phyloP scores from a whole-genome alignment of 2,113 vertebrate genomes.

The Neofelis nebulosa region DNA sequence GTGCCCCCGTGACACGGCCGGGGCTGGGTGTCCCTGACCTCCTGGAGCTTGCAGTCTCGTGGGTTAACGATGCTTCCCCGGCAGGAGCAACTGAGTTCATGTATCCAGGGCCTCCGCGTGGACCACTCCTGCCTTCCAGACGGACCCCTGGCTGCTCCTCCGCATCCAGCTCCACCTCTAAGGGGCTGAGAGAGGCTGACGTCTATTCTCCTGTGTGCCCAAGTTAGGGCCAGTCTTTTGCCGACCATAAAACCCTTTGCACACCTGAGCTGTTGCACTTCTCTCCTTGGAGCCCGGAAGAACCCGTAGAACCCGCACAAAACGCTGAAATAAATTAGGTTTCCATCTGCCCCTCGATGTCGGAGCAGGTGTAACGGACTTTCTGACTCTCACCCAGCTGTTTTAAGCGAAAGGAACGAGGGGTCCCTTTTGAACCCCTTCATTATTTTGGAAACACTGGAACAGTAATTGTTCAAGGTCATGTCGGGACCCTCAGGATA shows the following conservation, averaged over 20 bases:
- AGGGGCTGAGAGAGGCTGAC: not conserved
- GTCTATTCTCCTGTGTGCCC: not conserved
- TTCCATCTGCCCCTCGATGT: not conserved
- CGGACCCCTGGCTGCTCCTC: not conserved
- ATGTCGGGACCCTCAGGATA: not conserved
- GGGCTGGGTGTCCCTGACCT: accelerated
- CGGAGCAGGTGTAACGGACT: not conserved
- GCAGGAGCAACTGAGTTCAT: accelerated
- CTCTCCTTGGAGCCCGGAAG: not conserved
- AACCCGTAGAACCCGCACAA: not conserved
- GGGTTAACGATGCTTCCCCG: accelerated
- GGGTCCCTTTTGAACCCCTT: not conserved
- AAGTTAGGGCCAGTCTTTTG: too few relatives aligned
- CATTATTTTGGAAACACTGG: not conserved
- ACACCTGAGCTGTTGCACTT: not conserved
- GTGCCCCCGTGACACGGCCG: accelerated
- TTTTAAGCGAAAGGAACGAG: not conserved
- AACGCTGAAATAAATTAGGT: not conserved
- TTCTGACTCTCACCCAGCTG: not conserved
- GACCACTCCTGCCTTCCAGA: not conserved
- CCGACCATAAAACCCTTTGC: not conserved
- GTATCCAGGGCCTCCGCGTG: accelerated
- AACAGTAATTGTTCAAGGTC: not conserved
- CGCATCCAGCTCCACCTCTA: not conserved
- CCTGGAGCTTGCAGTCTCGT: accelerated